Base-by-base conservation (phyloP, 1,140 invertebrate genomes). In the Leptinotarsa texana region DNA sequence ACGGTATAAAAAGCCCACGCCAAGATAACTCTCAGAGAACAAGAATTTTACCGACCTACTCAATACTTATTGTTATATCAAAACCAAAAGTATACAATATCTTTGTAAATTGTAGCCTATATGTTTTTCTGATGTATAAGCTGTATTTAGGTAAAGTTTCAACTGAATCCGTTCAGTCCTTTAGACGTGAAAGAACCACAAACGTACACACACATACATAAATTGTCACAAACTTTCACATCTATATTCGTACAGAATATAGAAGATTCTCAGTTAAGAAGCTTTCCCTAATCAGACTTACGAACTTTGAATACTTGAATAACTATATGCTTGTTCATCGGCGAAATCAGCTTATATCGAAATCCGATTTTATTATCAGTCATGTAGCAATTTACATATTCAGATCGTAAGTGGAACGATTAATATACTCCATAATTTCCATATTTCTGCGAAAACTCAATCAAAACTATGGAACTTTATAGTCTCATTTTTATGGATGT, bases 381-480 rank as follows among this genome's bases (percentile, higher is more conserved):
- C 63, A 22, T 66, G 63, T 66, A 66, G 22, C 22, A 66, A 66
- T 66, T n/a, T 66, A 22, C 63, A 66, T 66, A 66, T 66, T 66
- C 22, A 21, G 63, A 24, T 65, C 4, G 17, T 17, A 0, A 57
- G 15, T 57, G 17, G 51, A 17, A 18, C 51, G 3, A 57, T 18
- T 57, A 57, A 57, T 57, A n/a, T 18, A 57, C n/a, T 57, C 13
- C 15, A 57, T n/a, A 4, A 57, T 57, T 57, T 57, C 51, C 51
- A 57, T 57, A 15, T 57, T 42, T 57, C 51, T 13, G 51, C 4
- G n/a, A 18, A 57, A 57, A 57, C 51, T 57, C 4, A 57, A 15
- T 13, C 13, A 17, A 18, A 57, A 8, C 15, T 57, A 4, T 57
- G 49, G 13, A 57, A 3, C 13, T 57, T 57, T 1, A 57, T 57